Conservation (phyloP, 1,140 invertebrate genomes). For the Pararge aegeria region DNA sequence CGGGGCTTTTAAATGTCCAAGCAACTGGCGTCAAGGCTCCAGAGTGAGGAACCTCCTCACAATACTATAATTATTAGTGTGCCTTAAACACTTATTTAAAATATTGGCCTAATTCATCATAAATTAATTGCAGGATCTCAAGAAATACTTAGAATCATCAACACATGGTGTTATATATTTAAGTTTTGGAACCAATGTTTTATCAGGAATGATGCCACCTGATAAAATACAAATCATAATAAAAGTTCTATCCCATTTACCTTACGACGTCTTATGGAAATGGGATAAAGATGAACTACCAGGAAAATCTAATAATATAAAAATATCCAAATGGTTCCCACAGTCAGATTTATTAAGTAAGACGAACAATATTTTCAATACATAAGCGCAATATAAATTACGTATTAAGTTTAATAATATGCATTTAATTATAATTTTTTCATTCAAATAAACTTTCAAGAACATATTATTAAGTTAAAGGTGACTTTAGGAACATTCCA, state of each 20-base stretch:
- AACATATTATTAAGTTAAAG: too few species aligned
- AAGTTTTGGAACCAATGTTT: constrained; percentile 69
- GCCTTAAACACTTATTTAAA: too few species aligned
- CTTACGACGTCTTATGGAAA: constrained; percentile 77
- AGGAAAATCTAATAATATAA: constrained; percentile 70
- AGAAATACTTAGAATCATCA: constrained; percentile 40
- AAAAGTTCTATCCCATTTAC: constrained; percentile 60
- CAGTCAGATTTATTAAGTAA: constrained; percentile 67
- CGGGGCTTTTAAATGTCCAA: too few species aligned
- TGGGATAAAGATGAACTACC: constrained; percentile 59
- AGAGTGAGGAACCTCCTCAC: too few species aligned
- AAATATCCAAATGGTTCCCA: constrained; percentile 78
- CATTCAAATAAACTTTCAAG: too few species aligned
- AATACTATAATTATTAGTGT: constrained; percentile 8
- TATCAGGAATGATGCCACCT: constrained; percentile 39
- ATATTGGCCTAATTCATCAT: too few species aligned
- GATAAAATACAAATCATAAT: constrained; percentile 65
- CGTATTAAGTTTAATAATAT: too few species aligned
- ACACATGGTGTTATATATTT: constrained; percentile 70
- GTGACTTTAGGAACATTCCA: too few species aligned
- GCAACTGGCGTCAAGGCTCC: too few species aligned
- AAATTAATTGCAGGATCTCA: constrained; percentile 34
- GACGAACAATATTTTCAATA: constrained; percentile 7
- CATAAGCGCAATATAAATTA: too few species aligned
- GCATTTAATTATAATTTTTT: too few species aligned